Conservation (phyloP, 2,113 vertebrate genomes). For the Bagarius yarrelli region DNA sequence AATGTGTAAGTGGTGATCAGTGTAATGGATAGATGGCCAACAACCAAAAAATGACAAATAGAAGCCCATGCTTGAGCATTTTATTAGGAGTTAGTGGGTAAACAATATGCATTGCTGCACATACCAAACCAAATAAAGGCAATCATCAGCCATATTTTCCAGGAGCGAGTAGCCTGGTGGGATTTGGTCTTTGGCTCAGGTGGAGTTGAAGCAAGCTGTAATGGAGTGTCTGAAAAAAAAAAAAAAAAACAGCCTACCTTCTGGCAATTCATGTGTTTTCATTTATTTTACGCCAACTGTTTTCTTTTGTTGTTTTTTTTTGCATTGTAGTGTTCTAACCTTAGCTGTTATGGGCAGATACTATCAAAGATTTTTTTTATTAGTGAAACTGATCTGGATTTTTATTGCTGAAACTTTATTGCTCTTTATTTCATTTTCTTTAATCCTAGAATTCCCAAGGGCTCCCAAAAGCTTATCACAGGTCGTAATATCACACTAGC, state of each 20-base stretch:
- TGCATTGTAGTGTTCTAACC: too few relatives aligned
- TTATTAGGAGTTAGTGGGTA: conserved; percentile 15
- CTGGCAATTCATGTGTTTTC: neutral
- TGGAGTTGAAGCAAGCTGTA: conserved; percentile 20
- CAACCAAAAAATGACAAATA: neutral
- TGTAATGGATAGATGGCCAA: neutral
- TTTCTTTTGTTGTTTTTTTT: too few relatives aligned
- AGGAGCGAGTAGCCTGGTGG: conserved; percentile 14
- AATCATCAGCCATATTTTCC: conserved; percentile 21
- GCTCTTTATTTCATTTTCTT: too few relatives aligned
- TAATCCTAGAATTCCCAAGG: too few relatives aligned
- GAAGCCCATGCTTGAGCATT: neutral
- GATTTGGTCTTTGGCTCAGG: conserved; percentile 29
- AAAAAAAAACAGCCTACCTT: neutral
- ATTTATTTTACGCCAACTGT: neutral
- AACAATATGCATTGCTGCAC: neutral
- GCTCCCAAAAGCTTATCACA: neutral
- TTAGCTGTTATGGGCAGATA: too few relatives aligned
- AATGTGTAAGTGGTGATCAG: neutral
- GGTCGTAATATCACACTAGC: neutral
- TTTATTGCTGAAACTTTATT: too few relatives aligned
- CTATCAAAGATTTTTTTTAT: too few relatives aligned
- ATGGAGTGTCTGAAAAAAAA: conserved; percentile 21
- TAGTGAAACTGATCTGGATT: too few relatives aligned
- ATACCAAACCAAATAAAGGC: conserved; percentile 15